Evolutionary conservation across 2,888 invertebrate species (phyloP), one percentile per base, ranked within the genome.

Genomic region (Tipula vernalis): DNA sequence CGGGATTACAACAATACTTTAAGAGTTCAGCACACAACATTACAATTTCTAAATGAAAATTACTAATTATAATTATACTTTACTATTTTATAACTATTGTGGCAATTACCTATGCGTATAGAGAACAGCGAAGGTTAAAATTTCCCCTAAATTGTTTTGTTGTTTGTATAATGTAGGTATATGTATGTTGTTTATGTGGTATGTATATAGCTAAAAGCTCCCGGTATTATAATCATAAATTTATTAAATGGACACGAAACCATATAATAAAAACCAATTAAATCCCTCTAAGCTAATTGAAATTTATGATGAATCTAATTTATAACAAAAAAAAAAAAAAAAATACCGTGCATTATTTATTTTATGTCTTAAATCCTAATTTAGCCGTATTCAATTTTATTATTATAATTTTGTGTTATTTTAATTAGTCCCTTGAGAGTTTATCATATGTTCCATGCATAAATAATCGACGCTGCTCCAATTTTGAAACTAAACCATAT

Each of bases 251-350:
- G 71, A 28, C 71, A 71, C 71, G 71, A 71, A 71, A 71, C 71
- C 28, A 10, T 71, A 28, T 71, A 71, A 71, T 71, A 71, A 84
- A 84, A 84, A 84, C 41, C 84, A 84, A 84, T 84, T 84, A 84
- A 84, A 84, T 84, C 84, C 84, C 84, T 84, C 39, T 84, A 84
- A 84, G 39, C n/a, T 84, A 84, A 84, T 84, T 84, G 84, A 84
- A 84, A 84, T 84, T 84, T 84, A 84, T 84, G 84, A 84, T 84
- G n/a, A 39, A 84, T 84, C 84, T 84, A 84, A 84, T 84, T 84
- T 39, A 39, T 36, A 36, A 83, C 5, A 83, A 83, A 51, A n/a
- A 51, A 18, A 1, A 28, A 18, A n/a, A 15, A 57, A 57, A 28
- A 57, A 71, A 71, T 28, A 28, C 12, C 39, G 84, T 84, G 84